Conservation (phyloP, 2,888 invertebrate genomes). For the Dione juno region DNA sequence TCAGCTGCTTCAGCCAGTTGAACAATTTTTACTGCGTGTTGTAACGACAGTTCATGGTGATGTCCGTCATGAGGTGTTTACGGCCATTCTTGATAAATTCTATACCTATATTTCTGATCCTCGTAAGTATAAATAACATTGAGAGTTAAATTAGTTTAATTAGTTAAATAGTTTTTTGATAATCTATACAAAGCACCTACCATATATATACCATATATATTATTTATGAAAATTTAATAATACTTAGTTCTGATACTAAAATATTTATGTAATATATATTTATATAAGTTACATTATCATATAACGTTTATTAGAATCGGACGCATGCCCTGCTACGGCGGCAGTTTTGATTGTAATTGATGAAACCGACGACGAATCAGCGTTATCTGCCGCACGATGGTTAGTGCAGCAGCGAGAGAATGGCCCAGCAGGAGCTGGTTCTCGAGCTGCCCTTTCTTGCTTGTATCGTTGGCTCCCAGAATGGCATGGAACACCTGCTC, state of each 20-base stretch:
- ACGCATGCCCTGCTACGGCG: slow-evolving; percentile 84
- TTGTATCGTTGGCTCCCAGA: slow-evolving; percentile 87
- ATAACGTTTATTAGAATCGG: slow-evolving; percentile 58
- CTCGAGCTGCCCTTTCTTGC: slow-evolving; percentile 85
- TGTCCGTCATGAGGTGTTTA: slow-evolving; percentile 77
- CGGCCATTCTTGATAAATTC: slow-evolving; percentile 83
- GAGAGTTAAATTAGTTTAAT: too few species aligned
- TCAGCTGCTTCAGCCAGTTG: slow-evolving; percentile 63
- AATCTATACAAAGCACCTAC: too few species aligned
- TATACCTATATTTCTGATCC: slow-evolving; percentile 85
- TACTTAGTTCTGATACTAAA: too few species aligned
- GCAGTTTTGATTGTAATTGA: slow-evolving; percentile 84
- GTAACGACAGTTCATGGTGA: slow-evolving; percentile 59
- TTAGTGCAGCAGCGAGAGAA: slow-evolving; percentile 69
- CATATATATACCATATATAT: too few species aligned
- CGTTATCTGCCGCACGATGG: slow-evolving; percentile 66
- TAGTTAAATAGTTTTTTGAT: too few species aligned
- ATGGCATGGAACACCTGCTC: slow-evolving; percentile 85
- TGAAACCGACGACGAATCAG: slow-evolving; percentile 65
- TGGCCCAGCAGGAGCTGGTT: slow-evolving; percentile 75
- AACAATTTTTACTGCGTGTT: slow-evolving; percentile 65
- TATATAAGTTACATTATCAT: background rate
- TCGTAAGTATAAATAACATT: slow-evolving; percentile 59
- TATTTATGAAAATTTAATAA: too few species aligned
- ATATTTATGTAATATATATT: too few species aligned